Percentiles rank a stretch among this genome's conserved stretches.
Conservation (phyloP, 1,140 invertebrate genomes). For the Saxidomus purpurata region DNA sequence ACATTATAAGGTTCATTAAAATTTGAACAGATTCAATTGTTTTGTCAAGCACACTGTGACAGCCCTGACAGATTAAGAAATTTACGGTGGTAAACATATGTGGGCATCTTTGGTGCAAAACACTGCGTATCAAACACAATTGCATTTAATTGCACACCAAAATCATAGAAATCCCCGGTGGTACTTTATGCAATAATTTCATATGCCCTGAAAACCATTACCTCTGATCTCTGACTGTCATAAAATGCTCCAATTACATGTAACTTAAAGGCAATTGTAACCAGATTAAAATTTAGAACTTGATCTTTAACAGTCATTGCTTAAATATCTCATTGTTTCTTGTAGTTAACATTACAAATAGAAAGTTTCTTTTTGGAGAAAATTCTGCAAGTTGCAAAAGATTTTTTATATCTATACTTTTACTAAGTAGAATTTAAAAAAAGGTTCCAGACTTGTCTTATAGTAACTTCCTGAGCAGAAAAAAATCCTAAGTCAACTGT, state of each 20-base stretch:
- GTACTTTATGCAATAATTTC: background rate
- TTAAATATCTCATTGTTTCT: too few species aligned
- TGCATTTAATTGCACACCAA: background rate
- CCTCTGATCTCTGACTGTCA: background rate
- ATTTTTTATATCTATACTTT: too few species aligned
- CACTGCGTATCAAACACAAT: background rate
- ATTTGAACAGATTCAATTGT: constrained; percentile 42
- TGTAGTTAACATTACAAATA: too few species aligned
- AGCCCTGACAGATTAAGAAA: constrained; percentile 5
- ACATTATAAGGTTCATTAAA: constrained; percentile 49
- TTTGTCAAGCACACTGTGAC: background rate
- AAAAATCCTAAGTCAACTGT: too few species aligned
- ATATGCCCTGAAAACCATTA: background rate
- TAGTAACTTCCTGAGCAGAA: too few species aligned
- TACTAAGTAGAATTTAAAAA: too few species aligned
- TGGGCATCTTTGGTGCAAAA: background rate
- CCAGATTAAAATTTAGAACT: too few species aligned
- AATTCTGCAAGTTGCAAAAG: too few species aligned
- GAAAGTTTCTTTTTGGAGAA: too few species aligned
- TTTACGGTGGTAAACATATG: constrained; percentile 5
- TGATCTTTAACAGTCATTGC: too few species aligned
- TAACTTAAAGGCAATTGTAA: too few species aligned
- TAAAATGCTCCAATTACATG: background rate
- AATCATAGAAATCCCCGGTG: background rate
- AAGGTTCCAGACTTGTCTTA: too few species aligned